Percentiles rank a stretch among this genome's conserved stretches.
These are phyloP conservation scores for Lucilia cuprina DNA, from an alignment of 1,140 invertebrate species.

Conservation along the genomic window DNA sequence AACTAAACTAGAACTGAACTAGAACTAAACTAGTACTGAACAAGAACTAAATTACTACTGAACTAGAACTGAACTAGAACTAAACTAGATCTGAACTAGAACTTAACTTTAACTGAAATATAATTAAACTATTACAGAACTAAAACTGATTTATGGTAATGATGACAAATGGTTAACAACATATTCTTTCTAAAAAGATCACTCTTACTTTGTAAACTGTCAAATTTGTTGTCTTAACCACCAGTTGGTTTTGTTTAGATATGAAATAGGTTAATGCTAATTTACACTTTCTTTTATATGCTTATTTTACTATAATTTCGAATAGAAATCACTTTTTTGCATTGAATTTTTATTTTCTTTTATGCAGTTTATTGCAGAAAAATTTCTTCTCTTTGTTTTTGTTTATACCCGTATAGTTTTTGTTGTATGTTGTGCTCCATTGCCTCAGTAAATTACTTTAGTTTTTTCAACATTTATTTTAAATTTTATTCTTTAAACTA, in stretches of 20 bases:
- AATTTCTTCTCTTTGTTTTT: background rate
- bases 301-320: background rate
- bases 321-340: background rate
- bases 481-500: background rate
- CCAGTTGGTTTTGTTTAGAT: background rate
- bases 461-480: conserved; percentile 8
- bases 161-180: too few species aligned
- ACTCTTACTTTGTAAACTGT: too few species aligned
- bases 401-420: background rate
- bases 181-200: too few species aligned
- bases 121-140: too few species aligned
- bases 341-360: background rate
- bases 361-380: background rate
- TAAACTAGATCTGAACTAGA: too few species aligned
- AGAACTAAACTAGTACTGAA: too few species aligned
- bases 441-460: conserved; percentile 32
- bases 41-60: too few species aligned
- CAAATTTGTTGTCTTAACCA: too few species aligned
- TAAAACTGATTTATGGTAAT: too few species aligned
- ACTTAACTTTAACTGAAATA: too few species aligned
- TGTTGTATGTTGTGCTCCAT: conserved; percentile 16
- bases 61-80: too few species aligned
- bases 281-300: background rate
- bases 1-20: too few species aligned
- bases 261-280: background rate